Evolutionary conservation across 2,113 vertebrate species (phyloP).

Genomic region (Trematomus loennbergii): DNA sequence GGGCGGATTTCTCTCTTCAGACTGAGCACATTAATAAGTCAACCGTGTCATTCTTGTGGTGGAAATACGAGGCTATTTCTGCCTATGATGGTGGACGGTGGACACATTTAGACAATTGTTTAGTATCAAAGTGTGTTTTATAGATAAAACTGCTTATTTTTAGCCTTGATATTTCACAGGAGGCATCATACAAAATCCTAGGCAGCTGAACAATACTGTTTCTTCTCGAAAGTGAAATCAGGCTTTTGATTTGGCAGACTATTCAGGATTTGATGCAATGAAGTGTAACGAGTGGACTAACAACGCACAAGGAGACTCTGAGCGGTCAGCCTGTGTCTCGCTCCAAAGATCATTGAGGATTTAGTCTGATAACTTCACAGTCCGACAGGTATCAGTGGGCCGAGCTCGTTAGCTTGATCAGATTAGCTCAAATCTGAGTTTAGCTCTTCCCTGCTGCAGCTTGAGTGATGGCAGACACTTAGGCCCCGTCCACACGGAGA

Average conservation of each 20-base stretch:
- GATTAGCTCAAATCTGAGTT: constrained; percentile 70
- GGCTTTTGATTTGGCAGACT: constrained; percentile 64
- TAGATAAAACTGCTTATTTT: constrained; percentile 4
- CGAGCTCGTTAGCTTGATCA: constrained; percentile 75
- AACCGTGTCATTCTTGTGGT: not conserved
- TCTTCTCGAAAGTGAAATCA: constrained; percentile 38
- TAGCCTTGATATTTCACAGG: constrained; percentile 1
- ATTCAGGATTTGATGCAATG: constrained; percentile 67
- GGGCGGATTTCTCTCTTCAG: constrained; percentile 29
- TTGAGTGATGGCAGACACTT: constrained; percentile 29
- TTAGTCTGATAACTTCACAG: constrained; percentile 57
- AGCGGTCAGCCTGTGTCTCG: constrained; percentile 19
- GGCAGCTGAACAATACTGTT: constrained; percentile 11
- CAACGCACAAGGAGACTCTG: constrained; percentile 16
- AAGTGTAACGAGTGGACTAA: constrained; percentile 64
- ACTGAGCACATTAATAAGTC: constrained; percentile 10
- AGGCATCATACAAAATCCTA: not conserved
- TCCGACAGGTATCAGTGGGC: constrained; percentile 68
- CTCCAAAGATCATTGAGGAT: constrained; percentile 38
- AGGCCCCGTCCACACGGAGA: too few relatives aligned
- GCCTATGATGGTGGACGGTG: too few relatives aligned
- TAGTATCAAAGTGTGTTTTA: constrained; percentile 13
- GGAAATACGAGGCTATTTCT: not conserved
- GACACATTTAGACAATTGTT: not conserved
- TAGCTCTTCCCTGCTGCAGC: constrained; percentile 44